Conservation (phyloP, 1,140 invertebrate genomes). For the Gryllus bimaculatus region DNA sequence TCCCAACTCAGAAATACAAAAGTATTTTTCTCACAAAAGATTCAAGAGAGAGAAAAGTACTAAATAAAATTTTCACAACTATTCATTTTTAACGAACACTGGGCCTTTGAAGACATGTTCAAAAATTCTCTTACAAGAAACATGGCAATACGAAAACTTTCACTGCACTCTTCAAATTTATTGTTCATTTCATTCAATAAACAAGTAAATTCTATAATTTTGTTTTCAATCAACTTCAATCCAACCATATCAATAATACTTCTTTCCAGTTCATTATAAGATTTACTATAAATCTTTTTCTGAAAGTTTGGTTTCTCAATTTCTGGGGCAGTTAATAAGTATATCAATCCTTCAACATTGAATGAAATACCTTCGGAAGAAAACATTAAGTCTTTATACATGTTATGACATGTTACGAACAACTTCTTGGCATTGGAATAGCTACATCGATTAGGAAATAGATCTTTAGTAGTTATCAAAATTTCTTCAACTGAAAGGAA, state of each 20-base stretch:
- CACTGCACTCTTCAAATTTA: slow-evolving; percentile 22
- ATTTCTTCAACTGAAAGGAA: slow-evolving; percentile 39
- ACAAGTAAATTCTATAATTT: slow-evolving; percentile 25
- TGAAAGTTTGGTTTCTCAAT: slow-evolving; percentile 28
- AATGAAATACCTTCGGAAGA: slow-evolving; percentile 45
- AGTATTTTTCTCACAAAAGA: not conserved
- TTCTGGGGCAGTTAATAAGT: slow-evolving; percentile 29
- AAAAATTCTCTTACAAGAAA: slow-evolving; percentile 31
- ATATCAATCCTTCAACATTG: slow-evolving; percentile 35
- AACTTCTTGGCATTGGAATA: slow-evolving; percentile 35
- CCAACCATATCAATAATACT: slow-evolving; percentile 24
- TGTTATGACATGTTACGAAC: slow-evolving; percentile 40
- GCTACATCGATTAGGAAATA: slow-evolving; percentile 16
- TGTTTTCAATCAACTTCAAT: slow-evolving; percentile 28
- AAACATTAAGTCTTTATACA: slow-evolving; percentile 42
- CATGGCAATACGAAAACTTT: slow-evolving; percentile 31
- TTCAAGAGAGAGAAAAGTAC: not conserved
- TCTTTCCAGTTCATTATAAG: slow-evolving; percentile 29
- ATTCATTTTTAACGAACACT: slow-evolving; percentile 20
- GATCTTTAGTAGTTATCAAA: slow-evolving; percentile 30
- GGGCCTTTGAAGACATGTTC: slow-evolving; percentile 23
- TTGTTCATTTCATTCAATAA: slow-evolving; percentile 28
- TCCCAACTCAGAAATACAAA: not conserved
- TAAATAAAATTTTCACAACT: not conserved
- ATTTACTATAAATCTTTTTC: slow-evolving; percentile 30